Percentiles rank a stretch among this genome's conserved stretches.
Conservation (phyloP, 2,797 vertebrate species). For the Alcedo quadribrachys region DNA sequence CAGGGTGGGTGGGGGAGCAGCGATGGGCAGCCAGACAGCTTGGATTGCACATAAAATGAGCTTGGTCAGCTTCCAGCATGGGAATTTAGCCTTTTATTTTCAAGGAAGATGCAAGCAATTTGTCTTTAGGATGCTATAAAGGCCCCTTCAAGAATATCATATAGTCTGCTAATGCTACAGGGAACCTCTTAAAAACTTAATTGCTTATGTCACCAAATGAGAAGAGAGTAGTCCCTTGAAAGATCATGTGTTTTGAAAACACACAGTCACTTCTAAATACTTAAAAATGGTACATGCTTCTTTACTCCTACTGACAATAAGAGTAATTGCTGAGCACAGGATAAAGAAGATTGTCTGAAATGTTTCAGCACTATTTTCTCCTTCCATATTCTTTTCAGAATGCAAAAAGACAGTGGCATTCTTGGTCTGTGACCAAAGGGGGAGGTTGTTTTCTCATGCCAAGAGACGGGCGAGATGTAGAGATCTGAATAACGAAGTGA, state of each 20-base stretch:
- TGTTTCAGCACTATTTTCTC: not conserved
- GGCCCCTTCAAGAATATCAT: conserved; percentile 12
- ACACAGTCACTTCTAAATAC: conserved; percentile 9
- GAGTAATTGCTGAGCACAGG: conserved; percentile 14
- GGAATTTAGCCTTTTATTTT: conserved; percentile 10
- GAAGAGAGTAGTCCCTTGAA: conserved; percentile 29
- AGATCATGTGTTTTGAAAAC: conserved; percentile 31
- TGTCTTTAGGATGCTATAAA: conserved; percentile 46
- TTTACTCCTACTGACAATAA: conserved; percentile 29
- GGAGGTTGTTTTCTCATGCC: not conserved
- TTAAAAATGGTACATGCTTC: conserved; percentile 1
- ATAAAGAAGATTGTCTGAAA: conserved; percentile 15
- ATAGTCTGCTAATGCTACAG: conserved; percentile 23
- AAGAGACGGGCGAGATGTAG: not conserved
- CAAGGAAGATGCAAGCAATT: conserved; percentile 13
- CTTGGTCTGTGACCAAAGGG: not conserved
- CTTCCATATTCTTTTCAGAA: not conserved
- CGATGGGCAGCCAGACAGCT: not conserved
- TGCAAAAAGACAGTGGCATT: not conserved
- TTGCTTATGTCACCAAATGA: conserved; percentile 51
- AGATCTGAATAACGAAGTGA: not conserved
- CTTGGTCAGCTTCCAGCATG: not conserved
- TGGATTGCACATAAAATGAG: not conserved
- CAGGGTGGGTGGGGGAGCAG: not conserved
- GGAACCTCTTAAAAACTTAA: conserved; percentile 56